Evolutionary conservation across 2,113 vertebrate species (phyloP).

Genomic region (Euleptes europaea): DNA sequence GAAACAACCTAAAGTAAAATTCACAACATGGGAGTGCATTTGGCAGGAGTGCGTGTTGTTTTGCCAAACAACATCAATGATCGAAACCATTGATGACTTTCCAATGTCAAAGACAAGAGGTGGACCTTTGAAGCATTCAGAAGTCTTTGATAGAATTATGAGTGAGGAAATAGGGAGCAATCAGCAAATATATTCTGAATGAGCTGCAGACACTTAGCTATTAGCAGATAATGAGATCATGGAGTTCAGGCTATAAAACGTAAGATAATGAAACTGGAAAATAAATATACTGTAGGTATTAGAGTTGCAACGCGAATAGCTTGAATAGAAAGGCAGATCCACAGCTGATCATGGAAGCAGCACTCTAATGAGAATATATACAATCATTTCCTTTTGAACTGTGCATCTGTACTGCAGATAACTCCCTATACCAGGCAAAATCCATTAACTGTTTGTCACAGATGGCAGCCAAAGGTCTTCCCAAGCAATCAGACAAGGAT

Average conservation of each 20-base stretch:
- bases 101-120: neutral
- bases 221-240: slow-evolving; percentile 39
- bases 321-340: neutral
- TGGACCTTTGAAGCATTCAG: slow-evolving; percentile 10
- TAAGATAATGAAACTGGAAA: slow-evolving; percentile 33
- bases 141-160: slow-evolving; percentile 18
- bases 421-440: neutral
- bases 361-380: slow-evolving; percentile 6
- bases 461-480: neutral
- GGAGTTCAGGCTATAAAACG: slow-evolving; percentile 33
- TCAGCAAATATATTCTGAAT: slow-evolving; percentile 3
- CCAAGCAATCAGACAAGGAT: neutral
- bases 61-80: neutral
- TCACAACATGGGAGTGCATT: neutral
- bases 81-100: neutral
- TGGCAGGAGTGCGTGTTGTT: neutral
- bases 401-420: neutral
- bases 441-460: slow-evolving; percentile 1
- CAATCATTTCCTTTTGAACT: neutral
- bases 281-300: slow-evolving; percentile 16
- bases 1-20: neutral
- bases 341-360: neutral
- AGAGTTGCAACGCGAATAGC: slow-evolving; percentile 34
- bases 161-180: slow-evolving; percentile 15
- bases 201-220: slow-evolving; percentile 31